Conservation (phyloP, 1,140 invertebrate species). For the Ladona fulva region DNA sequence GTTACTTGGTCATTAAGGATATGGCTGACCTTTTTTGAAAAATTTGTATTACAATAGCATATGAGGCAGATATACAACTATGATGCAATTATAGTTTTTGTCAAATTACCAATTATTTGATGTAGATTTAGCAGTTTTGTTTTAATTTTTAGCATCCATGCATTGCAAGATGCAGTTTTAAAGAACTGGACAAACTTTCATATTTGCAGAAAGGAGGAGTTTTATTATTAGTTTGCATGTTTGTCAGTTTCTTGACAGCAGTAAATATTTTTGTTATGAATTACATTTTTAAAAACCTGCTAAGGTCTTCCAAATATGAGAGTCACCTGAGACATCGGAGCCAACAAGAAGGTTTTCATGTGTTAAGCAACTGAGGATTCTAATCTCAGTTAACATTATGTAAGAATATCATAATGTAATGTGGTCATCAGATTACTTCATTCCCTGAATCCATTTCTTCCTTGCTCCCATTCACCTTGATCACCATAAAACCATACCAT, state of each 20-base stretch:
- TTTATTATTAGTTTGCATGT: conserved; percentile 1
- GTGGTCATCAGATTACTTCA: conserved; percentile 1
- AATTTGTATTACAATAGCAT: not conserved
- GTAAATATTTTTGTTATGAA: not conserved
- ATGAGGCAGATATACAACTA: not conserved
- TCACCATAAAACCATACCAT: not conserved
- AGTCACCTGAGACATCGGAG: not conserved
- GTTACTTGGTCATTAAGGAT: not conserved
- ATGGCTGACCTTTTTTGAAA: not conserved
- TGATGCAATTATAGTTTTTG: conserved; percentile 1
- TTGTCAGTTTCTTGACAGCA: not conserved
- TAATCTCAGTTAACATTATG: not conserved
- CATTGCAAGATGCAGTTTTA: conserved; percentile 4
- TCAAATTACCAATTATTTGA: not conserved
- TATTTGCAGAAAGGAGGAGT: not conserved
- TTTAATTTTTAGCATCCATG: not conserved
- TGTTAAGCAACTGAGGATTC: not conserved
- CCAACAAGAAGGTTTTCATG: not conserved
- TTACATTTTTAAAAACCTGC: not conserved
- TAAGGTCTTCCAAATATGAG: not conserved
- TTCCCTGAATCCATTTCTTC: not conserved
- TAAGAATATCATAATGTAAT: not conserved
- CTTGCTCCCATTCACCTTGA: not conserved
- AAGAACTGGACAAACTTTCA: not conserved
- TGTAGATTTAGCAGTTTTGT: not conserved